Percentiles rank a stretch among this genome's conserved stretches.
Evolutionary conservation across 2,797 vertebrate species (phyloP).

Genomic region (Mormyrus hasselquistii): DNA sequence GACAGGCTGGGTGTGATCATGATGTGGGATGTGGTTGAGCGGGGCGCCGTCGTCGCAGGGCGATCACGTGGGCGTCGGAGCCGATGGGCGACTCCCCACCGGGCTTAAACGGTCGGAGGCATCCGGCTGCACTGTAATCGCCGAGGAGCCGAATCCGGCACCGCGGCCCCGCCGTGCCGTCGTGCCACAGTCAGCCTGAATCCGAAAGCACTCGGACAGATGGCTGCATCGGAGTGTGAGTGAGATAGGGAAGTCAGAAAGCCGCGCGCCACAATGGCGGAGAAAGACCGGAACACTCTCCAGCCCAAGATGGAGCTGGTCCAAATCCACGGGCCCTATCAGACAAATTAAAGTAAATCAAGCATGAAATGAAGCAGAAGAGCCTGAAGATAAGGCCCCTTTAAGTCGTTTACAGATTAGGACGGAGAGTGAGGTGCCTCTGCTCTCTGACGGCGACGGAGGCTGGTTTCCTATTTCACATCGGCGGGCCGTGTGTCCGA

Average conservation of each 20-base stretch:
- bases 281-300: constrained; percentile 99
- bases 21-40: not conserved
- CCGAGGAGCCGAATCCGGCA: constrained; percentile 83
- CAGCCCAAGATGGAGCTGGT: constrained; percentile 99
- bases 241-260: constrained; percentile 84
- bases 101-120: constrained; percentile 71
- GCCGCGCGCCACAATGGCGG: constrained; percentile 95
- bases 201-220: constrained; percentile 97
- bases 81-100: not conserved
- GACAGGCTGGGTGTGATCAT: not conserved
- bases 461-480: constrained; percentile 99
- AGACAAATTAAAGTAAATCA: constrained; percentile 99
- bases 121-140: constrained; percentile 82
- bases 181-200: constrained; percentile 69
- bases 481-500: constrained; percentile 99
- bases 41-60: not conserved
- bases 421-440: constrained; percentile 98
- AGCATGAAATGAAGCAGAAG: constrained; percentile 99
- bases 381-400: constrained; percentile 99
- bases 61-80: not conserved
- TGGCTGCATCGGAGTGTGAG: constrained; percentile 73
- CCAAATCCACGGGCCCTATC: constrained; percentile 99
- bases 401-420: constrained; percentile 99
- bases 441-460: constrained; percentile 95
- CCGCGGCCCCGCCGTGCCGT: constrained; percentile 55